A percentile compares a stretch with the other conserved stretches of the same genome.
Conservation (phyloP, 37 sponge, comb jelly and placozoan species). For the Agelas oroides region DNA sequence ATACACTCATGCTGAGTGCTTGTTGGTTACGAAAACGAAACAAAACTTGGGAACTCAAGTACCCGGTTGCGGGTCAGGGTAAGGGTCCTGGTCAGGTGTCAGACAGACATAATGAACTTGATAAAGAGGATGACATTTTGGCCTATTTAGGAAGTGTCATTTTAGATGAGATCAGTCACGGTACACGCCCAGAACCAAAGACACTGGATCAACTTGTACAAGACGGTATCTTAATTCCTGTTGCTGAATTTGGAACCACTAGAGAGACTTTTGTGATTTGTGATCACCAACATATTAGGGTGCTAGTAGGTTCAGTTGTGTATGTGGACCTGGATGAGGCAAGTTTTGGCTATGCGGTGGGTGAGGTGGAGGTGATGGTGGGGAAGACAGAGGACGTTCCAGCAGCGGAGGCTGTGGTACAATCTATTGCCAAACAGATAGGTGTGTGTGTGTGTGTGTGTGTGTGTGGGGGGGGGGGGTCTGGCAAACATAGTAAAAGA, state of each 20-base stretch:
- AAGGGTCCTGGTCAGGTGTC: background rate
- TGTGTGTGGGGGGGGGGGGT: no score
- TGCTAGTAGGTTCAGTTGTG: background rate
- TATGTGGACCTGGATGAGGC: constrained; percentile 2
- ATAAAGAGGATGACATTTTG: background rate
- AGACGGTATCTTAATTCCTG: background rate
- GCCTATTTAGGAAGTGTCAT: background rate
- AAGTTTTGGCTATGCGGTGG: constrained; percentile 2
- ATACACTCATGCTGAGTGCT: background rate
- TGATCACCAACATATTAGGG: background rate
- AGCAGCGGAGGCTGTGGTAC: background rate
- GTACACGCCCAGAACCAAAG: background rate
- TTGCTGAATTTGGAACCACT: background rate
- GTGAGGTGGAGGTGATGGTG: constrained; percentile 26
- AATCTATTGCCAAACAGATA: background rate
- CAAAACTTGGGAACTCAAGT: constrained; percentile 15
- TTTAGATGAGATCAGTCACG: background rate
- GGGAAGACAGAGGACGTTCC: background rate
- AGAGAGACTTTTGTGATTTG: background rate
- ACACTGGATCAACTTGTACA: background rate
- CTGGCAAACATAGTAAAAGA: no score
- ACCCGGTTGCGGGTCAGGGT: background rate
- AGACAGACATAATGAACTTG: background rate
- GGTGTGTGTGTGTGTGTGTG: background rate
- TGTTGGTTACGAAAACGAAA: constrained; percentile 13